Evolutionary conservation across 2,888 invertebrate species (phyloP).

Genomic region (Cataglyphis livida): DNA sequence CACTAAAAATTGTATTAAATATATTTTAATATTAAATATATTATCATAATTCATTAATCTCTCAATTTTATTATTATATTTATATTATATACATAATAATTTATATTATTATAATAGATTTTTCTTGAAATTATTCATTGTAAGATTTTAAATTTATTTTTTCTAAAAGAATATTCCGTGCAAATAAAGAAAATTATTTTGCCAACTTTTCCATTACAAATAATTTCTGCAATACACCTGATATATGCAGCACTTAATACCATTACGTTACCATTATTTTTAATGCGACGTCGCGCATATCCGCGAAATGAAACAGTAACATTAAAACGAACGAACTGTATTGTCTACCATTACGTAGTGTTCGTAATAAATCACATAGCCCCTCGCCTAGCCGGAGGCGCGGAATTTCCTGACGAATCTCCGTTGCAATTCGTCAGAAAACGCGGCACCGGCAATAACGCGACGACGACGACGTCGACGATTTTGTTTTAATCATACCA

Average conservation of each 20-base stretch:
- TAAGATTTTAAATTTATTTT: neutral
- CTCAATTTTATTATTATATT: neutral
- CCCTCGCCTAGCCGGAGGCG: constrained; percentile 41
- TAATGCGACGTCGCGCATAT: neutral
- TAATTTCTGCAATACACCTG: neutral
- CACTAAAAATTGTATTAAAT: constrained; percentile 3
- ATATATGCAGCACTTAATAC: neutral
- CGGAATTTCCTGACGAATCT: constrained; percentile 50
- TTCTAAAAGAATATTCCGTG: neutral
- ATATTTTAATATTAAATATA: neutral
- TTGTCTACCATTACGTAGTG: constrained; percentile 38
- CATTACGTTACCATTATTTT: constrained; percentile 13
- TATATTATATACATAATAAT: neutral
- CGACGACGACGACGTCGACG: constrained; percentile 48
- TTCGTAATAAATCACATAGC: constrained; percentile 47
- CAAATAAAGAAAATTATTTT: neutral
- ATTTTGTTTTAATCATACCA: constrained; percentile 70
- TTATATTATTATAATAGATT: neutral
- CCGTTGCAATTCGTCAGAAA: constrained; percentile 58
- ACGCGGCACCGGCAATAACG: constrained; percentile 38
- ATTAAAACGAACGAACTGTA: constrained; percentile 45
- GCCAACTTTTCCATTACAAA: neutral
- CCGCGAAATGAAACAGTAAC: constrained; percentile 17
- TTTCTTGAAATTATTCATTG: neutral
- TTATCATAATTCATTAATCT: neutral